Percentiles rank a stretch among this genome's conserved stretches.
These are phyloP conservation scores for Thymelicus lineola DNA, from an alignment of 2,888 invertebrate species.

Conservation along the genomic window DNA sequence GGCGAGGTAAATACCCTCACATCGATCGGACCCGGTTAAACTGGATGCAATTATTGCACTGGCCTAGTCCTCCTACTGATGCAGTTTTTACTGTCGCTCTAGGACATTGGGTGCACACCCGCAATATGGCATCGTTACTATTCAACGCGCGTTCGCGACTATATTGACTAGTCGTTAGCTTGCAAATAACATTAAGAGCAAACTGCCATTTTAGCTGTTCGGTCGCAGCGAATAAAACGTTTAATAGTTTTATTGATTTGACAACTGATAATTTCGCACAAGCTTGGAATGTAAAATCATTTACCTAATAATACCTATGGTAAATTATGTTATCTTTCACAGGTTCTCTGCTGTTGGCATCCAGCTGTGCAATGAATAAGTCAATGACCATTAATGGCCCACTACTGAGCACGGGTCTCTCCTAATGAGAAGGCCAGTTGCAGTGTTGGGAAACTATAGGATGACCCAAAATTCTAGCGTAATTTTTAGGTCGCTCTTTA, in stretches of 20 bases:
- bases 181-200: constrained; percentile 19
- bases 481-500: too few species aligned
- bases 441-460: too few species aligned
- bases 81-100: constrained; percentile 56
- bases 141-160: constrained; percentile 6
- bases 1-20: constrained; percentile 85
- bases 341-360: too few species aligned
- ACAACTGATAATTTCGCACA: not conserved
- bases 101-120: constrained; percentile 11
- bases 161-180: constrained; percentile 19
- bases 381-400: too few species aligned
- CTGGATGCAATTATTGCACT: constrained; percentile 84
- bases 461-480: too few species aligned
- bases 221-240: constrained; percentile 5
- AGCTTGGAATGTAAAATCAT: not conserved
- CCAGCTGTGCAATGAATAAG: too few species aligned
- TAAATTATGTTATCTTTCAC: not conserved
- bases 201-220: constrained; percentile 10
- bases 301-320: too few species aligned
- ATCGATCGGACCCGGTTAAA: constrained; percentile 83
- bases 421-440: too few species aligned
- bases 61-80: constrained; percentile 71
- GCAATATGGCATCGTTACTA: constrained; percentile 23
- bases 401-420: too few species aligned
- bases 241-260: not conserved